Conservation (phyloP, 2,888 invertebrate genomes). For the Philereme vetulata region DNA sequence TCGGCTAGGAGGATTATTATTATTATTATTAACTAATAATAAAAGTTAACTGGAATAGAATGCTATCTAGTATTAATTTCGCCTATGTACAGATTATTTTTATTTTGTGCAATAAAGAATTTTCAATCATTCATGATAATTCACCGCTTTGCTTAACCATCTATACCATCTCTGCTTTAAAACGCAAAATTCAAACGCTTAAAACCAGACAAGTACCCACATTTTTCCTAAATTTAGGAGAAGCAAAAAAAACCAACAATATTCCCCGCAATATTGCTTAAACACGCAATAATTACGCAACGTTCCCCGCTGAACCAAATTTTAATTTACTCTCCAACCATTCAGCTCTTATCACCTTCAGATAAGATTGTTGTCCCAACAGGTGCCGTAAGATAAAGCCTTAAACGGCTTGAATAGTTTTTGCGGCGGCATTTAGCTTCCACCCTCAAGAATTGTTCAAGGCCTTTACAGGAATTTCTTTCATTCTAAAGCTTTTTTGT, state of each 20-base stretch:
- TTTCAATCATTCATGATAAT: too few relatives aligned
- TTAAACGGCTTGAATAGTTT: slow-evolving; percentile 59
- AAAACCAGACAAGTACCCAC: too few relatives aligned
- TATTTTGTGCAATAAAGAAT: too few relatives aligned
- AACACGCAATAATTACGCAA: slow-evolving; percentile 8
- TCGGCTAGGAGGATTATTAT: too few relatives aligned
- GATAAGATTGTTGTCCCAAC: slow-evolving; percentile 50
- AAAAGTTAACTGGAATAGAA: too few relatives aligned
- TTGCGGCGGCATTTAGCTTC: slow-evolving; percentile 47
- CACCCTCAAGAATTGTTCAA: slow-evolving; percentile 30
- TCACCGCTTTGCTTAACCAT: too few relatives aligned
- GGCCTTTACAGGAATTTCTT: slow-evolving; percentile 49
- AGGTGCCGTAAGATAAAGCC: slow-evolving; percentile 58
- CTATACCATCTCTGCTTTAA: too few relatives aligned
- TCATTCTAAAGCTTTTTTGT: slow-evolving; percentile 56
- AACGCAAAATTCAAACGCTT: too few relatives aligned
- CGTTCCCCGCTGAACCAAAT: slow-evolving; percentile 11
- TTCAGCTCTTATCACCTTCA: slow-evolving; percentile 27
- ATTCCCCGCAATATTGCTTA: background rate
- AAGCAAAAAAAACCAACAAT: background rate
- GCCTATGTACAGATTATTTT: too few relatives aligned
- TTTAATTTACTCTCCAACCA: slow-evolving; percentile 33
- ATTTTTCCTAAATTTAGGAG: too few relatives aligned
- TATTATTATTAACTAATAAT: too few relatives aligned
- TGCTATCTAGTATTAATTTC: too few relatives aligned